Base-by-base conservation (phyloP, 2,797 vertebrate species). In the Chanos chanos region DNA sequence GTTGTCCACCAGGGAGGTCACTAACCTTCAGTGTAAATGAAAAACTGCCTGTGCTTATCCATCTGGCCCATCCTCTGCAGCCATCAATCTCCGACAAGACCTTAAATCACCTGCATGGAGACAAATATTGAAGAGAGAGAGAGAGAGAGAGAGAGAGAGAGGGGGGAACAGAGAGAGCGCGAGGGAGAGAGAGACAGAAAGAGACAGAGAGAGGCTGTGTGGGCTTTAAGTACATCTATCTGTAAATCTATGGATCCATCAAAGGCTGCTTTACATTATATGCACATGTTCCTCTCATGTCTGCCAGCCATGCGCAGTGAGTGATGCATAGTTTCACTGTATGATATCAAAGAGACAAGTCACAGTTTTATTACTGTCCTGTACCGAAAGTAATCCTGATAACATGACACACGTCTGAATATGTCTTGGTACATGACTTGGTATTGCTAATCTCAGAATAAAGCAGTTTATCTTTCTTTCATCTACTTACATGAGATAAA, bases 11-110 rank as follows among this genome's bases (percentile, higher is more conserved):
- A n/a, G 21, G 41, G 47, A 39, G 10, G 34, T 33, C 58, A 49
- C 28, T 54, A 64, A 55, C 55, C 64, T 66, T 66, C 64, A 66
- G 39, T 66, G 22, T 31, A 58, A 64, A 66, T 69, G 54, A 70
- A 66, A 66, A 66, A 63, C 50, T 44, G 48, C 58, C 44, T 40
- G 52, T 31, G 28, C 57, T 37, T 54, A 45, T 52, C 33, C 43
- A 66, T 73, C 58, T 73, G 52, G 15, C n/a, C 22, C 28, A 44
- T 65, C 40, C 53, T 61, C 31, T 66, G 39, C 7, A 34, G 18
- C 3, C 45, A 57, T 72, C 53, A 50, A 57, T 48, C n/a, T 1
- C 9, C 61, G 61, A 57, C 45, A 61, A 39, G 39, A 15, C 52
- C 58, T 24, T 69, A 66, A 50, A 73, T 66, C 52, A 44, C 6